Conservation (phyloP, 2,888 invertebrate genomes). For the Tachina lurida region DNA sequence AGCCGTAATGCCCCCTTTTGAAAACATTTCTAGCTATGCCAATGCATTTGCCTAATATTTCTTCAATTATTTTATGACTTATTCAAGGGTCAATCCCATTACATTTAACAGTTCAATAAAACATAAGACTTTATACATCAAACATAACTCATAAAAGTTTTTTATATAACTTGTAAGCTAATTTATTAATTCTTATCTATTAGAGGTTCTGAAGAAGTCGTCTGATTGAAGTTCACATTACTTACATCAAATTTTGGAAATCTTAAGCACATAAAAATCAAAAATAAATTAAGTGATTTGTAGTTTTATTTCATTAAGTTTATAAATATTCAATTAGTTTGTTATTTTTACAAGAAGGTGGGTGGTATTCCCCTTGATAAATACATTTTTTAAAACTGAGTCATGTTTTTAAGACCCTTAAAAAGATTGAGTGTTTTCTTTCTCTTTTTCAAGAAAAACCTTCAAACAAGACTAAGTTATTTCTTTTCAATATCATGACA, state of each 20-base stretch:
- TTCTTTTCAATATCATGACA: constrained; percentile 53
- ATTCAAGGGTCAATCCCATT: too few relatives aligned
- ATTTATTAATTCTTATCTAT: too few relatives aligned
- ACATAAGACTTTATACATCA: too few relatives aligned
- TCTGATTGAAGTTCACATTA: too few relatives aligned
- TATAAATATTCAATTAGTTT: not conserved
- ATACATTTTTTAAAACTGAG: constrained; percentile 4
- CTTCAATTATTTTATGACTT: too few relatives aligned
- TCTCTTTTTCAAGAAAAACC: constrained; percentile 6
- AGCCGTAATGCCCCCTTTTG: too few relatives aligned
- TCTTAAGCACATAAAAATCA: too few relatives aligned
- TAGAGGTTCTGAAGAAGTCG: too few relatives aligned
- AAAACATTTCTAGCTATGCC: not conserved
- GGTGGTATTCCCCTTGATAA: constrained; percentile 25
- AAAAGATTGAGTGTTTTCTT: not conserved
- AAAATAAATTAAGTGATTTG: not conserved
- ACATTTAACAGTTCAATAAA: too few relatives aligned
- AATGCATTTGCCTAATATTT: not conserved
- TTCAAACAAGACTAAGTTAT: not conserved
- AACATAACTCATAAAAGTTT: too few relatives aligned
- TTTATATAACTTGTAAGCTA: too few relatives aligned
- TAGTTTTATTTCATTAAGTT: not conserved
- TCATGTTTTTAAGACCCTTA: constrained; percentile 42
- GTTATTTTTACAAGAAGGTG: not conserved
- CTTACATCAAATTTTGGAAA: too few relatives aligned